Evolutionary conservation across 2,888 invertebrate species (phyloP).

Genomic region (Cryptosula pallasiana): DNA sequence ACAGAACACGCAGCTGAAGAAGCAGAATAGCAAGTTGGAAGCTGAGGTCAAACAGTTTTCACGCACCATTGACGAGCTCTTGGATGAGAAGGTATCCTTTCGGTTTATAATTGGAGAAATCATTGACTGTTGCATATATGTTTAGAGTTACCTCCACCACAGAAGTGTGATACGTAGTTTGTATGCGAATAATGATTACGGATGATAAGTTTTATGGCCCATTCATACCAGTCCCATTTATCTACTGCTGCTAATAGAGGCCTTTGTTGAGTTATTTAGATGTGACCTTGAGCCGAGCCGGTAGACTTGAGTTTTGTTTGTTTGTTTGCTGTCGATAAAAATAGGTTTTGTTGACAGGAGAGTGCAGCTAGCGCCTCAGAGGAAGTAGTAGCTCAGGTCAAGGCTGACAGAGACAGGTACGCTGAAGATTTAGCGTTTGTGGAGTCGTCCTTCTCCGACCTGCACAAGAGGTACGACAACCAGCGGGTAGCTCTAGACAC

Average conservation of each 20-base stretch:
- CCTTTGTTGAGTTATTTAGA: no score
- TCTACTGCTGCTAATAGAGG: no score
- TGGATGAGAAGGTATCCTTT: background rate
- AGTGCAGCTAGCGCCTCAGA: background rate
- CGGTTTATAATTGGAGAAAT: no score
- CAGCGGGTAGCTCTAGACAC: background rate
- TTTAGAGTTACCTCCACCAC: no score
- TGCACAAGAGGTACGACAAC: slow-evolving; percentile 56
- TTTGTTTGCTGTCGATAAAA: no score
- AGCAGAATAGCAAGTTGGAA: background rate
- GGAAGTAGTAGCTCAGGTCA: background rate
- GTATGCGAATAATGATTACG: no score
- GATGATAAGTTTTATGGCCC: no score
- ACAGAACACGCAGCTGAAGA: background rate
- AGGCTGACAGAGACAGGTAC: slow-evolving; percentile 4
- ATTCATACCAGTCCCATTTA: no score
- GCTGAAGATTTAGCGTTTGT: slow-evolving; percentile 61
- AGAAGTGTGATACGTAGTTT: no score
- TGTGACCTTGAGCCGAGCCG: no score
- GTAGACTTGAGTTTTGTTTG: no score
- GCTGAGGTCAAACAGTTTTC: background rate
- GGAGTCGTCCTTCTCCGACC: slow-evolving; percentile 64
- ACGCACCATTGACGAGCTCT: background rate
- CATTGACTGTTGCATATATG: no score
- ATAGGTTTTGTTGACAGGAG: background rate